These are phyloP conservation scores for Gymnoscelis rufifasciata DNA, from an alignment of 2,888 invertebrate species.

Conservation along the genomic window DNA sequence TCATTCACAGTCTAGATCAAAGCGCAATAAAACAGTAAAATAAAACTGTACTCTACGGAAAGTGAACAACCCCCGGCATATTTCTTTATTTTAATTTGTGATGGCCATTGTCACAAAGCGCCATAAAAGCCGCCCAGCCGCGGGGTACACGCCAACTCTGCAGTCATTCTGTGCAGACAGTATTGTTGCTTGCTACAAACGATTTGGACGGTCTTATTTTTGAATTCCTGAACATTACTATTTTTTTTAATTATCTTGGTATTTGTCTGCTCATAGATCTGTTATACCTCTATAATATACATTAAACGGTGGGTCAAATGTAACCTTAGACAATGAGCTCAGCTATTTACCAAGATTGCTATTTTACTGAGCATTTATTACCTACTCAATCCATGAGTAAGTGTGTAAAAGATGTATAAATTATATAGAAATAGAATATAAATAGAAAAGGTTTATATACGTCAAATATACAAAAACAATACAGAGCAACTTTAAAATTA, in stretches of 20 bases:
- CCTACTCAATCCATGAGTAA: too few species aligned
- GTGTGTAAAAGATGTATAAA: too few species aligned
- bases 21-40: not conserved
- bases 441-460: too few species aligned
- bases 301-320: too few species aligned
- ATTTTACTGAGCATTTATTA: too few species aligned
- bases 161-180: conserved; percentile 14
- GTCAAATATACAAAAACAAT: too few species aligned
- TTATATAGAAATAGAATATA: too few species aligned
- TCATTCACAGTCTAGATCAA: not conserved
- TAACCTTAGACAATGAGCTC: too few species aligned
- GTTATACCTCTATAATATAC: too few species aligned
- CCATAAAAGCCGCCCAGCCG: conserved; percentile 26
- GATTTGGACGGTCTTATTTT: not conserved
- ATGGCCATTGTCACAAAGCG: conserved; percentile 25
- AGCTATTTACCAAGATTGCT: too few species aligned
- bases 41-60: conserved; percentile 1
- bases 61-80: conserved; percentile 10
- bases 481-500: too few species aligned
- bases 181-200: not conserved
- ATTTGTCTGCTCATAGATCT: too few species aligned
- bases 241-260: not conserved
- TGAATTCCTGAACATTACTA: not conserved
- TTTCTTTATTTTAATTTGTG: conserved; percentile 26
- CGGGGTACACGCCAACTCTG: conserved; percentile 19